A percentile compares a stretch with the other conserved stretches of the same genome.
phyloP scores from a whole-genome alignment of 2,888 invertebrate species.

The Conomelus anceps region DNA sequence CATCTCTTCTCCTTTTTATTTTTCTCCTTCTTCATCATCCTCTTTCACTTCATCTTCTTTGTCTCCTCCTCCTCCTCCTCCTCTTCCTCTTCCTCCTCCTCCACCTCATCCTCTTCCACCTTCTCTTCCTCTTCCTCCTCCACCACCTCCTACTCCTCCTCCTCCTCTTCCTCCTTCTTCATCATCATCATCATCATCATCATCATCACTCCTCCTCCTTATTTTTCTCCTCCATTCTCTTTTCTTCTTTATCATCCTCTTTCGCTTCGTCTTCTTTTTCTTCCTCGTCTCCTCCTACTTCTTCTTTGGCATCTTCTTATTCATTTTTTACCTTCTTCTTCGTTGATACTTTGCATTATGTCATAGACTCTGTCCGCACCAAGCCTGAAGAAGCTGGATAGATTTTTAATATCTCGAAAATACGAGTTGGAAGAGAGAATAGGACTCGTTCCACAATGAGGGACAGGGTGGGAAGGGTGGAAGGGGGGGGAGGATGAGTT shows the following conservation, averaged over 20 bases:
- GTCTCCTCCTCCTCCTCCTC: background rate
- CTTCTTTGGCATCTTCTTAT: background rate
- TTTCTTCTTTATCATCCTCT: background rate
- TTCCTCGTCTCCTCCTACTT: background rate
- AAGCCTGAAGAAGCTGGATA: background rate
- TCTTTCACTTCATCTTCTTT: background rate
- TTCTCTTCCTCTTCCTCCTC: background rate
- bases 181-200: too few relatives aligned
- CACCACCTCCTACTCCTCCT: too few relatives aligned
- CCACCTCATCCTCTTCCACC: background rate
- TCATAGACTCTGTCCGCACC: background rate
- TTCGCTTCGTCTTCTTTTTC: background rate
- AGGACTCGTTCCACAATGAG: background rate
- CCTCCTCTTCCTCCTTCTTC: too few relatives aligned
- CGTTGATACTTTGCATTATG: background rate
- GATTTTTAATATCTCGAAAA: background rate
- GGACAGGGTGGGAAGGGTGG: background rate
- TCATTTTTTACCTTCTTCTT: background rate
- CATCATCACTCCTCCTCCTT: too few relatives aligned
- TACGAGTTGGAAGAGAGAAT: background rate
- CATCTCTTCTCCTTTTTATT: too few relatives aligned
- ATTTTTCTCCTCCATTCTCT: too few relatives aligned
- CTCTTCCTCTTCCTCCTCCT: background rate
- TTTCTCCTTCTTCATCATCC: background rate
- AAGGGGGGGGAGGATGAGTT: background rate